A percentile compares a stretch with the other conserved stretches of the same genome.
Evolutionary conservation across 2,113 vertebrate genomes (phyloP).

Genomic region (Pitta sordida): DNA sequence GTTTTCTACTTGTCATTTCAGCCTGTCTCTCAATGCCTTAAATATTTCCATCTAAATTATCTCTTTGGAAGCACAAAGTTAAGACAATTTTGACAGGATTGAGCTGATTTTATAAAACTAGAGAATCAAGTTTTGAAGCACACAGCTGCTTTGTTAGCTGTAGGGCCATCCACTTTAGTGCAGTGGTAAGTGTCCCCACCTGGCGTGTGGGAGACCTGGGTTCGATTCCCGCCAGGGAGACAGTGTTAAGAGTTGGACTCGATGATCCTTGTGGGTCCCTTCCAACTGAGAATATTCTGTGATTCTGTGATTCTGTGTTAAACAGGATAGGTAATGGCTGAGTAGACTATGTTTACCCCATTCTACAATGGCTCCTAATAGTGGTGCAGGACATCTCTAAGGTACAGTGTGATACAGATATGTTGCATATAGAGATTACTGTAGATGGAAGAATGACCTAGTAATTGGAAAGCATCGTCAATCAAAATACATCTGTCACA

Average conservation of each 20-base stretch:
- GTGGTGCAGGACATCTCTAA: not conserved
- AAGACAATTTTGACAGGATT: not conserved
- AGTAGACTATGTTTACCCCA: not conserved
- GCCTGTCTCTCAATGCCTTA: not conserved
- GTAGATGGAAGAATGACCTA: not conserved
- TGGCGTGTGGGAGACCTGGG: too few relatives aligned
- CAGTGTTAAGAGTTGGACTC: too few relatives aligned
- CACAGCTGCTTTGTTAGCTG: not conserved
- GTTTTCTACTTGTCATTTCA: not conserved
- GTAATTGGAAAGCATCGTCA: not conserved
- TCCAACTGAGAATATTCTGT: too few relatives aligned
- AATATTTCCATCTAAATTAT: not conserved
- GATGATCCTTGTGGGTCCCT: too few relatives aligned
- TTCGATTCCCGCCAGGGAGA: too few relatives aligned
- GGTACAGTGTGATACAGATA: not conserved
- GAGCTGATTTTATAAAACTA: not conserved
- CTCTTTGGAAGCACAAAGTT: not conserved
- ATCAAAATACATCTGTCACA: not conserved
- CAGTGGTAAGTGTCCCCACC: too few relatives aligned
- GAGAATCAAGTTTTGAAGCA: not conserved
- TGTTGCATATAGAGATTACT: not conserved
- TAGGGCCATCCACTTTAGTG: too few relatives aligned
- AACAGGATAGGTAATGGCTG: not conserved
- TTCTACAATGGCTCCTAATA: not conserved
- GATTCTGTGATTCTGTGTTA: too few relatives aligned